These are phyloP conservation scores for Cephonodes hylas DNA, from an alignment of 2,888 invertebrate species.

Conservation along the genomic window DNA sequence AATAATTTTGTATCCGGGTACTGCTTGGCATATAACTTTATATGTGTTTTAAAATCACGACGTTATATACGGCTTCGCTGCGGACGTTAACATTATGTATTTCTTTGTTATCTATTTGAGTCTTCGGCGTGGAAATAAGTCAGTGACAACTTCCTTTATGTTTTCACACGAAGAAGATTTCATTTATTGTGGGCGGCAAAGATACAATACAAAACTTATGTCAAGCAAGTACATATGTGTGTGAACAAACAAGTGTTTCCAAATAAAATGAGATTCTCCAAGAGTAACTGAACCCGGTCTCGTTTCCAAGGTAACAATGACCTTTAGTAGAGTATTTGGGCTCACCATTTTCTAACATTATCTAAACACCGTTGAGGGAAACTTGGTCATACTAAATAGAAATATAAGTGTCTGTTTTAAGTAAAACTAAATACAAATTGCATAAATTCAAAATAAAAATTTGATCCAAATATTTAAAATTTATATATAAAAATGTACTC, in stretches of 20 bases:
- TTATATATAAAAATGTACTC: too few relatives aligned
- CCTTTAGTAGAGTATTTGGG: too few relatives aligned
- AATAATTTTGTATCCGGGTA: neutral
- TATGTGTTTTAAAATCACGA: too few relatives aligned
- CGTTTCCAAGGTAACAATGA: neutral
- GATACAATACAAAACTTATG: neutral
- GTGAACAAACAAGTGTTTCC: neutral
- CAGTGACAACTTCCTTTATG: neutral
- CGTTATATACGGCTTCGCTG: neutral
- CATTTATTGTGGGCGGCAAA: neutral
- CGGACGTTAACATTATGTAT: neutral
- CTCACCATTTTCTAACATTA: too few relatives aligned
- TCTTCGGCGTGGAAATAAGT: neutral
- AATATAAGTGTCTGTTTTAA: too few relatives aligned
- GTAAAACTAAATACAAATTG: too few relatives aligned
- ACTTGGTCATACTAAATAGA: too few relatives aligned
- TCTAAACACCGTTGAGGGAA: too few relatives aligned
- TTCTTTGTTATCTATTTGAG: neutral
- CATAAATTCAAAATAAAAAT: too few relatives aligned
- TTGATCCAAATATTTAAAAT: too few relatives aligned
- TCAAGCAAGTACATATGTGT: neutral
- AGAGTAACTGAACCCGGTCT: neutral
- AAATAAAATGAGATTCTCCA: neutral
- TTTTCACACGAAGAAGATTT: neutral
- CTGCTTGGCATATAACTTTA: neutral